Base-by-base conservation (phyloP, 2,888 invertebrate genomes). In the Caenorhabditis wallacei region DNA sequence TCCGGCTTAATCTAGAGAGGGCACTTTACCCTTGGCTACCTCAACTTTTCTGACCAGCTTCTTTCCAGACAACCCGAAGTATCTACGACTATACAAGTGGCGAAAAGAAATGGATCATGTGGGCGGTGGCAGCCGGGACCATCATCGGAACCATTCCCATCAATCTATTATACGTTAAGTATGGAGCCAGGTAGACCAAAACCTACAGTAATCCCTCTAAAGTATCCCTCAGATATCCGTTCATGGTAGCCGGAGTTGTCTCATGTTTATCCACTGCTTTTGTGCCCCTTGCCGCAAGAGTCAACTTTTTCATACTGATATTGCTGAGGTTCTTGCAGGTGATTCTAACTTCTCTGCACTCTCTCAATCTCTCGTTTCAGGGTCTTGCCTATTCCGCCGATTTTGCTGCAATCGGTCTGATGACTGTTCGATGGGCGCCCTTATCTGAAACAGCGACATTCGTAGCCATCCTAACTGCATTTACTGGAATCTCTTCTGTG, bases 81-180 rank as follows among this genome's bases (percentile, higher is more conserved):
- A 68, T 76, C 13, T 89, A 86, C 51, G 84, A 84, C 30, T 89
- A 87, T 72, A 59, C 86, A 11, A 76, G 82, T 7, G 79, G 69
- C 0, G 89, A 88, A 69, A 89, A 89, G 63, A 83, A 84, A 18
- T 71, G 72, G 43, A 87, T 89, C 5, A 80, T 88, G 57, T 90
- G 89, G 88, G 84, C 88, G 0, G 88, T 89, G 35, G 90, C 88
- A 10, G 75, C 85, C 0, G 90, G 89, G 0, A 88, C 88, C 1
- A 85, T 90, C 16, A 48, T 89, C 0, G 88, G 87, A 13, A 88
- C 88, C 2, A 87, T 90, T 40, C 90, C 90, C 7, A 86, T 89
- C 59, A 89, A 88, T 48, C 78, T 82, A 53, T 70, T 86, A 3
- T 90, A 89, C 66, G 84, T 89, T 1, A 84, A 80, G 30, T 88